Evolutionary conservation across 2,113 vertebrate species (phyloP).

Genomic region (Oncorhynchus gorbuscha): DNA sequence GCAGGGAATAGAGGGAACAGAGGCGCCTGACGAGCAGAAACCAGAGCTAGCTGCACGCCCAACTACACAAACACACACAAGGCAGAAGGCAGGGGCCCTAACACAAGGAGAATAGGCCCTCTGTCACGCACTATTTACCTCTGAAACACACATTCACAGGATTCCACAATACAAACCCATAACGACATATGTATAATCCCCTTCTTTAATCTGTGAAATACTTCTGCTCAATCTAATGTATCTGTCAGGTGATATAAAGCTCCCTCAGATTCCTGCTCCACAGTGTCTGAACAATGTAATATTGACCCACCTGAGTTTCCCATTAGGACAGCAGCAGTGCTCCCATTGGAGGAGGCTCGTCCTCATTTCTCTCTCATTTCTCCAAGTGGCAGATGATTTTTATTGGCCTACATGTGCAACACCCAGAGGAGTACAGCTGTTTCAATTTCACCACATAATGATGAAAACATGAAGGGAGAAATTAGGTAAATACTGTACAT

Average conservation of each 20-base stretch:
- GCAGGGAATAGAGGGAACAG: conserved; percentile 47
- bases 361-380: not conserved
- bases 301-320: not conserved
- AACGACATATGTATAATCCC: not conserved
- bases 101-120: conserved; percentile 62
- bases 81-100: conserved; percentile 11
- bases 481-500: not conserved
- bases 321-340: not conserved
- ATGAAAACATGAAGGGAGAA: not conserved
- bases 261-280: not conserved
- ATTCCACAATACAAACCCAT: not conserved
- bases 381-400: conserved; percentile 1
- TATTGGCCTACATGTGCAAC: not conserved
- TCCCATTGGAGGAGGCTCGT: conserved; percentile 1
- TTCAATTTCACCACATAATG: not conserved
- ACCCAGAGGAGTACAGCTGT: not conserved
- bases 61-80: conserved; percentile 14
- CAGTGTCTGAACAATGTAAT: not conserved
- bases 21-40: conserved; percentile 23
- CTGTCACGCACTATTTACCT: conserved; percentile 71
- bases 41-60: conserved; percentile 16
- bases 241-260: not conserved
- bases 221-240: not conserved
- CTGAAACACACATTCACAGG: conserved; percentile 65
- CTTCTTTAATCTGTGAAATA: too few relatives aligned